These are phyloP conservation scores for Magallana nippona DNA, from an alignment of 2,888 invertebrate genomes.

Conservation along the genomic window DNA sequence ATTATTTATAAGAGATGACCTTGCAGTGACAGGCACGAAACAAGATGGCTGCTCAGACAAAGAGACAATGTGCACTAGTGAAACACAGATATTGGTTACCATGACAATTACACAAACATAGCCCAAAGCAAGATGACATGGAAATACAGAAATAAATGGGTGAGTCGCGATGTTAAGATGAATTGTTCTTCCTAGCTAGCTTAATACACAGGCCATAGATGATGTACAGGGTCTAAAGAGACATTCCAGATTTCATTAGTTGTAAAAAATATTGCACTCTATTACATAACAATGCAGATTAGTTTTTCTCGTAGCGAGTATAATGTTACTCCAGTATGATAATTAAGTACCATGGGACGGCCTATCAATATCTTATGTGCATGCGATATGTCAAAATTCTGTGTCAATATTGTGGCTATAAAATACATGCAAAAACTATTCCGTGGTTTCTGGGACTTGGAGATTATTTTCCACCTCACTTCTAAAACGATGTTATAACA, in stretches of 20 bases:
- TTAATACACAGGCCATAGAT: background rate
- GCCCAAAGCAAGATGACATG: slow-evolving; percentile 39
- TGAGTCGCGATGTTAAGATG: background rate
- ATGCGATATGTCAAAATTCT: background rate
- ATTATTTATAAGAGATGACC: slow-evolving; percentile 3
- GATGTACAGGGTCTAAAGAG: background rate
- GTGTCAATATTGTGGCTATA: background rate
- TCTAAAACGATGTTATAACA: too few species aligned
- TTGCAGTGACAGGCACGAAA: slow-evolving; percentile 17
- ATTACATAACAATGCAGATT: slow-evolving; percentile 10
- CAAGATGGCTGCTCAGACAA: slow-evolving; percentile 16
- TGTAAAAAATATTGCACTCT: background rate
- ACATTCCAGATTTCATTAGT: background rate
- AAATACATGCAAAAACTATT: too few species aligned
- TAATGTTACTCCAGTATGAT: background rate
- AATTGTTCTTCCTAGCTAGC: background rate
- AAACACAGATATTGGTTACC: slow-evolving; percentile 21
- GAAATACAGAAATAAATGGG: background rate
- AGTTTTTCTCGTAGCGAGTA: background rate
- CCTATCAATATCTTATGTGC: background rate
- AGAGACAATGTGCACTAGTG: slow-evolving; percentile 44
- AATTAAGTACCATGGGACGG: background rate
- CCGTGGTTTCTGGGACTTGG: too few species aligned
- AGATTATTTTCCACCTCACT: too few species aligned
- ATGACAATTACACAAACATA: slow-evolving; percentile 31